phyloP scores from a whole-genome alignment of 2,888 invertebrate genomes.

The Metacarcinus magister region DNA sequence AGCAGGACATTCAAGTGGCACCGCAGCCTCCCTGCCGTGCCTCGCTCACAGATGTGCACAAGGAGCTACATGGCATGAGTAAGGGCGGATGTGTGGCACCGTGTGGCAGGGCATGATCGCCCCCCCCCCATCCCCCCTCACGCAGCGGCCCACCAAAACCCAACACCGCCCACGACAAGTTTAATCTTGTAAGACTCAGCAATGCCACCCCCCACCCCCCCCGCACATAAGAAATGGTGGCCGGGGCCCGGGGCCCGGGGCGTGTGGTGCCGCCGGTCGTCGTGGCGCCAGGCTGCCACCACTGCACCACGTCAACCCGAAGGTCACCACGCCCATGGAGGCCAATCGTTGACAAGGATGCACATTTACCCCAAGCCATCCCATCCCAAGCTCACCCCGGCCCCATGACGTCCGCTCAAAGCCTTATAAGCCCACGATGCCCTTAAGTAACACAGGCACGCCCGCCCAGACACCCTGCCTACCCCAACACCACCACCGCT shows the following conservation, averaged over 20 bases:
- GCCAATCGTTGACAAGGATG: neutral
- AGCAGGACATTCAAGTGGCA: neutral
- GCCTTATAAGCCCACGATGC: constrained; percentile 7
- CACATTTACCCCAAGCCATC: neutral
- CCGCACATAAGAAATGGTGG: neutral
- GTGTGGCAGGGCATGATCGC: no score
- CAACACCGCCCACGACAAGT: neutral
- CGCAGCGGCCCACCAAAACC: neutral
- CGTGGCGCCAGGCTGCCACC: neutral
- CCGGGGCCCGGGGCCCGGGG: neutral
- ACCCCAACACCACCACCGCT: neutral
- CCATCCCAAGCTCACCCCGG: neutral
- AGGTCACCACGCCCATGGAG: neutral
- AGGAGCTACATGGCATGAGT: neutral
- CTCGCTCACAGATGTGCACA: neutral
- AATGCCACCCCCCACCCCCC: neutral
- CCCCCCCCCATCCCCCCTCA: neutral
- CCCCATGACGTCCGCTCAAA: neutral
- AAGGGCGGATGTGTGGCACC: neutral
- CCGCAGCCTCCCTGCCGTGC: neutral
- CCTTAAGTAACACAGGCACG: neutral
- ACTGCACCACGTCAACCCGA: neutral
- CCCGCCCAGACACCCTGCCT: neutral
- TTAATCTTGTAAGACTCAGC: neutral
- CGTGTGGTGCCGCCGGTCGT: neutral